These are phyloP conservation scores for Prunella strophiata DNA, from an alignment of 2,797 vertebrate species.

Conservation along the genomic window DNA sequence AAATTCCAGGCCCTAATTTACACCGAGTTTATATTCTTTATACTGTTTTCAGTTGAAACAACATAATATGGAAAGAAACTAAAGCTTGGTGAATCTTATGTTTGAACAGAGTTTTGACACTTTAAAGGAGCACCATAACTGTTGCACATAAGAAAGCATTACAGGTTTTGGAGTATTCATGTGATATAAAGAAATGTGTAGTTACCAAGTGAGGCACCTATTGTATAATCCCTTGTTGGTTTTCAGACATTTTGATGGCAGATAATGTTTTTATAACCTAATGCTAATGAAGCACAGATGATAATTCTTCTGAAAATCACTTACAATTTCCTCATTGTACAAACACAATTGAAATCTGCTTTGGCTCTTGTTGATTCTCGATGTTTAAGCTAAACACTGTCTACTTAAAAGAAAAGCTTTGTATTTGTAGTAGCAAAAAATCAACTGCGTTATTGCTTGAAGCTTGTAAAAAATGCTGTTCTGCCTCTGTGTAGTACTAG, in stretches of 20 bases:
- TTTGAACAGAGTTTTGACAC: neutral
- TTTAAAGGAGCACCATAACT: neutral
- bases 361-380: neutral
- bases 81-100: neutral
- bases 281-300: neutral
- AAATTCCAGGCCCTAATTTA: neutral
- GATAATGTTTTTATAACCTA: neutral
- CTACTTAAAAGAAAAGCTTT: neutral
- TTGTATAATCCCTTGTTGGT: neutral
- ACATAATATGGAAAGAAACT: neutral
- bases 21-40: neutral
- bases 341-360: neutral
- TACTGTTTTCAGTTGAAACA: neutral
- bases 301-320: neutral
- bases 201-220: neutral
- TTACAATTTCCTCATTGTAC: neutral
- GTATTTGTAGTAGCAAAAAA: neutral
- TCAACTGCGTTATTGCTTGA: neutral
- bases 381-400: neutral
- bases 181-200: neutral
- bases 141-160: neutral
- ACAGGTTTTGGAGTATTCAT: neutral
- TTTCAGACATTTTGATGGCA: neutral
- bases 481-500: neutral
- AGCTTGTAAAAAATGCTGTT: neutral